phyloP scores from a whole-genome alignment of 2,797 vertebrate species.

The Spinus olivaceus region DNA sequence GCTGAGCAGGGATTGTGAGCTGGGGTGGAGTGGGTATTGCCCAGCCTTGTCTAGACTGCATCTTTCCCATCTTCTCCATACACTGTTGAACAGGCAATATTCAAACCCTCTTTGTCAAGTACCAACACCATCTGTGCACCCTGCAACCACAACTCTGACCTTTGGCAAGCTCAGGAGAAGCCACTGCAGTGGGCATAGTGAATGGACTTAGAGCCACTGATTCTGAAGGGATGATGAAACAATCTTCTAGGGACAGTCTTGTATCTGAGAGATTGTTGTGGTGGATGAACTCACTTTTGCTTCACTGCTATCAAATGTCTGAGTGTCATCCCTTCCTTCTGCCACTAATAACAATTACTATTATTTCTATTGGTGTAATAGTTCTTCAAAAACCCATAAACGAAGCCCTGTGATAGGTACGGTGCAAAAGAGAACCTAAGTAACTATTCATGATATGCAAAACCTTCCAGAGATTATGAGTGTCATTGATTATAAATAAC shows the following conservation, averaged over 20 bases:
- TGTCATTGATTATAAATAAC: neutral
- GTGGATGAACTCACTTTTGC: neutral
- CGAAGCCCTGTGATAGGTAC: neutral
- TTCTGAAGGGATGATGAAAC: neutral
- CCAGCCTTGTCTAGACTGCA: no score
- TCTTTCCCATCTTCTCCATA: neutral
- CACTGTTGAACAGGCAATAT: rapidly evolving
- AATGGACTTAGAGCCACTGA: neutral
- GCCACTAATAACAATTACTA: neutral
- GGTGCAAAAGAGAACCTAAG: neutral
- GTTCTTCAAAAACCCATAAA: neutral
- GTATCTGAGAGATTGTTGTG: neutral
- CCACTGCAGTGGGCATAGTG: neutral
- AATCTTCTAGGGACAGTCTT: neutral
- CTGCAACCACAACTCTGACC: neutral
- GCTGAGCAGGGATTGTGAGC: neutral
- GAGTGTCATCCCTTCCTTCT: neutral
- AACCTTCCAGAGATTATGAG: neutral
- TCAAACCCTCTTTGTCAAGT: neutral
- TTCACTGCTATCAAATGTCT: neutral
- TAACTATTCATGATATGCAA: neutral
- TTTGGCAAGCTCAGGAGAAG: neutral
- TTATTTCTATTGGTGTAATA: neutral
- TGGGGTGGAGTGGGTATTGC: neutral
- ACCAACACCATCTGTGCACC: neutral